Base-by-base conservation (phyloP, 2,888 invertebrate species). In the Melanchra persicariae region DNA sequence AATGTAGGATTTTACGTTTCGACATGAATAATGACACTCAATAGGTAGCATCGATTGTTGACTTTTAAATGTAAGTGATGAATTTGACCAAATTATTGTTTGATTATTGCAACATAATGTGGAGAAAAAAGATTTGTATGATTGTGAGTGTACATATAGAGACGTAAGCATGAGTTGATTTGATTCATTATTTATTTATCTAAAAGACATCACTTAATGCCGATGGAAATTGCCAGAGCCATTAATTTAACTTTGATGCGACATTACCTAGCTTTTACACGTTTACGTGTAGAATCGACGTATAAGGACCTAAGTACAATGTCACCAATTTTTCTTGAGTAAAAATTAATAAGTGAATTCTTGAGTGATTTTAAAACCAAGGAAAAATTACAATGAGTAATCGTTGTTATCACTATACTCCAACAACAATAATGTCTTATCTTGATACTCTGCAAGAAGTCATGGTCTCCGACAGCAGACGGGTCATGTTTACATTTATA, bases 401-500 rank as follows among this genome's bases (percentile, higher is more conserved):
- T 54, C 49, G 26, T 58, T 52, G 37, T 69, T 43, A 70, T 45
- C n/a, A 64, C 54, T 61, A 51, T 47, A 54, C 26, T 66, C 40
- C 10, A 77, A 73, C 52, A 68, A 72, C 47, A 73, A 66, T 70
- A 45, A 9, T 60, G 52, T 51, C 47, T 76, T 76, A 83, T 76
- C 85, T 51, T 60, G 61, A 79, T 75, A 60, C 65, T 40, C 40
- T 62, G 74, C 43, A 40, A 64, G 54, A 69, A 65, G 70, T 83
- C 83, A 79, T 65, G 77, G 74, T 60, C 72, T 43, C 40, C 40
- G 51, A 60, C 73, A 52, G 55, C 65, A 49, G 34, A 17, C 19
- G 69, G 70, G 70, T 80, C 73, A 74, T 85, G 75, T 83, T 77
- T 83, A 83, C 77, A 64, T 66, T 37, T 76, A 64, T 47, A 62